Conservation (phyloP, 2,113 vertebrate genomes). For the Chitala chitala region DNA sequence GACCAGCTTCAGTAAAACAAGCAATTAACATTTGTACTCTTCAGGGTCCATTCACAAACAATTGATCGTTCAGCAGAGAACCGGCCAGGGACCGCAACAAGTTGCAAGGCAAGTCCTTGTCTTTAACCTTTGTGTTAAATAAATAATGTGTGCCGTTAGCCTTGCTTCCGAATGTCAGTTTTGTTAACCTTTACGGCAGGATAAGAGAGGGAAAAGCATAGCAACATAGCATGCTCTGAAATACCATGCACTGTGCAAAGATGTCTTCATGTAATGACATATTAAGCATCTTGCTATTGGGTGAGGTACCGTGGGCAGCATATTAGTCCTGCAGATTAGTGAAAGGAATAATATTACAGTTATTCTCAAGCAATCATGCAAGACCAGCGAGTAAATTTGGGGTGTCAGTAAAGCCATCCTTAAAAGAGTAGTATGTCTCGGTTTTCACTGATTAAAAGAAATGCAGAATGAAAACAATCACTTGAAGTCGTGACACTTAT, state of each 20-base stretch:
- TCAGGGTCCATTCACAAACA: constrained; percentile 8
- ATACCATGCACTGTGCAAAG: no score
- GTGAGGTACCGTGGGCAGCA: neutral
- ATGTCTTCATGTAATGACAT: no score
- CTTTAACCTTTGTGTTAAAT: constrained; percentile 9
- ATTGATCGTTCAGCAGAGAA: constrained; percentile 16
- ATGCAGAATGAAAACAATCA: neutral
- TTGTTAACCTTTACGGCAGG: neutral
- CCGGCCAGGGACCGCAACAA: neutral
- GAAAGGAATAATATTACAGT: neutral
- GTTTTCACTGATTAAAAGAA: neutral
- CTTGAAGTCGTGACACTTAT: neutral
- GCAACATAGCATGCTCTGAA: no score
- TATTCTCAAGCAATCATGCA: neutral
- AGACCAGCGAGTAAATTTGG: neutral
- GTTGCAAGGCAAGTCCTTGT: constrained; percentile 18
- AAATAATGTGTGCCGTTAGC: neutral
- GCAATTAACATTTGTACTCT: constrained; percentile 21
- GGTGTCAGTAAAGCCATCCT: neutral
- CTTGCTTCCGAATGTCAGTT: neutral
- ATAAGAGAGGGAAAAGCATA: neutral
- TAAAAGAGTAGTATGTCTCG: neutral
- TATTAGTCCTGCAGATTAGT: neutral
- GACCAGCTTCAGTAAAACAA: constrained; percentile 17
- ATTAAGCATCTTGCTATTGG: neutral